These are phyloP conservation scores for Corella eumyota DNA, from an alignment of 23 tunicate genomes.

Conservation along the genomic window DNA sequence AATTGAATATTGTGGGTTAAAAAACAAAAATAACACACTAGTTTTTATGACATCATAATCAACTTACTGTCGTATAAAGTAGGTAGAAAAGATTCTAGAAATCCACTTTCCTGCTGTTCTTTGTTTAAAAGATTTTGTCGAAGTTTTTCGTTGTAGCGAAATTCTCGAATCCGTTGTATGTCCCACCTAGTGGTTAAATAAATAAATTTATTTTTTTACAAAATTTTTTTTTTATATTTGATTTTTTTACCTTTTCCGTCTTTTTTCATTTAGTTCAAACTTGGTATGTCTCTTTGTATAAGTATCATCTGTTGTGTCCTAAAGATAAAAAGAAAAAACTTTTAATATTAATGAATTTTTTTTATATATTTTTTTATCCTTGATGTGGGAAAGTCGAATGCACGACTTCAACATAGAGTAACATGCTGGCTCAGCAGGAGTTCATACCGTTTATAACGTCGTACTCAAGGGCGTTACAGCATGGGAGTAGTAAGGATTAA, in stretches of 20 bases:
- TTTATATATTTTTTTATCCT: too few species aligned
- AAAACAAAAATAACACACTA: too few species aligned
- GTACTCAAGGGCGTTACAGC: too few species aligned
- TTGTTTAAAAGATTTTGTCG: conserved; percentile 50
- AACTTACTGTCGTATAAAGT: conserved; percentile 15
- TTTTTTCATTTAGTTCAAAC: conserved; percentile 47
- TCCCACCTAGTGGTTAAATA: conserved; percentile 39
- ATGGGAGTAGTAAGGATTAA: too few species aligned
- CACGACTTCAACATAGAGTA: too few species aligned
- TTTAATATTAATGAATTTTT: too few species aligned
- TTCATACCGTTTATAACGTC: too few species aligned
- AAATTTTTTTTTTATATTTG: background rate
- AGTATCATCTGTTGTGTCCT: conserved; percentile 39
- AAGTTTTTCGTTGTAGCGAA: conserved; percentile 71
- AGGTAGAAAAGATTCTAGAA: conserved; percentile 31
- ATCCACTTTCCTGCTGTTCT: conserved; percentile 10
- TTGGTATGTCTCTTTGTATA: conserved; percentile 38
- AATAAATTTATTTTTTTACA: background rate
- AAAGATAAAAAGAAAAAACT: background rate
- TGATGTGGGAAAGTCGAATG: too few species aligned
- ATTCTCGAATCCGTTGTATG: conserved; percentile 76
- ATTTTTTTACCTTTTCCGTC: conserved; percentile 2
- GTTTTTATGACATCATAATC: too few species aligned
- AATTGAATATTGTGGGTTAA: too few species aligned
- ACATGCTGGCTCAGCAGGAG: too few species aligned